Evolutionary conservation across 2,888 invertebrate species (phyloP), one percentile per base, ranked within the genome.

Genomic region (Gymnosoma rotundatum): DNA sequence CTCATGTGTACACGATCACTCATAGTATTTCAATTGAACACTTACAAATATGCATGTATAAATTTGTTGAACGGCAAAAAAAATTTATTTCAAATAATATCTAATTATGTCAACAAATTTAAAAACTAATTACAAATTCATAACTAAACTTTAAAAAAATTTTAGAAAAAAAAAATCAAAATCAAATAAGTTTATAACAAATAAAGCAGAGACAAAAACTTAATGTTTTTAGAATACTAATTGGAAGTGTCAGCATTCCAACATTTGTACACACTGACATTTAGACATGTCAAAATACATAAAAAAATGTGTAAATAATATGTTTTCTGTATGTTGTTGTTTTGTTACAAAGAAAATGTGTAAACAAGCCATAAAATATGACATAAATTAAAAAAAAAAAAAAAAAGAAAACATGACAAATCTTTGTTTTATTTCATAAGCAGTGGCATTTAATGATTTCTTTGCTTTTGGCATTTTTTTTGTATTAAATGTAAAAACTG

Each of bases 331-430:
- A 36, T 48, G 9, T 60, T 73, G 7, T 50, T 72, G 45, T 54
- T 63, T n/a, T 45, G 52, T 10, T 61, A 14, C 38, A 10, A 45
- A 16, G 14, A 20, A 21, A 18, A 56, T 14, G 38, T 73, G 80
- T 84, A 81, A 78, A 84, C 67, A 84, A 84, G 74, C 69, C 56
- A 78, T 78, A 81, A 81, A 84, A 69, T 80, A 76, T 73, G 45
- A 74, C 74, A 64, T 60, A 18, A 54, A 69, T 48, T 64, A 61
- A 1, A 69, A 45, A 76, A 54, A n/a, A 56, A 56, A 16, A 20
- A 66, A 36, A 3, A 0, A 52, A 42, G n/a, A n/a, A n/a, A n/a
- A n/a, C 63, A 73, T 79, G 69, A 75, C 70, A 79, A 70, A 75
- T 72, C 79, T 75, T 64, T 72, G 25, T 42, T 64, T 78, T 60